Base-by-base conservation (phyloP, 2,888 invertebrate genomes). In the Synergus gifuensis region DNA sequence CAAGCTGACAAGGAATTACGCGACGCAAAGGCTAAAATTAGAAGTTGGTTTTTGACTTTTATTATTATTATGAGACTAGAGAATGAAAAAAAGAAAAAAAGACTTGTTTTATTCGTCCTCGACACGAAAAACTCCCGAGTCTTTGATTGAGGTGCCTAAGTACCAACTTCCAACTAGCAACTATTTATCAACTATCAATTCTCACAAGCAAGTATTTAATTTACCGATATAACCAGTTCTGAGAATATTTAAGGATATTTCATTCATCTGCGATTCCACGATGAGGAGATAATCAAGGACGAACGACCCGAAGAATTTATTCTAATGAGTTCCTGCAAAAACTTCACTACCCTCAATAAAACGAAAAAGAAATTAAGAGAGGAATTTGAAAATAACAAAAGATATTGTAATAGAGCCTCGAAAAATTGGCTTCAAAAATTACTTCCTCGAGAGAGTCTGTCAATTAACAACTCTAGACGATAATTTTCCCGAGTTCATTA, bases 401-500 rank as follows among this genome's bases (percentile, higher is more conserved):
- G 3, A 58, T 2, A 3, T 11, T 58, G 9, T 3, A 18, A 58
- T 5, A 36, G n/a, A n/a, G 1, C 9, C 1, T 58, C 58, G n/a
- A 58, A 58, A 58, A 4, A 62, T 62, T 62, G 1, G 5, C 28
- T 62, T 62, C 0, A n/a, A n/a, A 44, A n/a, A 66, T 40, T 66
- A 44, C 40, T 66, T 40, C 18, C 66, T 18, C 0, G 11, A 62
- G 42, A 42, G 8, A 42, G 11, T 66, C 1, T 18, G 42, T 42
- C 66, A 40, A 40, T 66, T 66, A 66, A 11, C 66, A 42, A 44
- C 40, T 66, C 42, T 1, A 66, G 11, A 5, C 40, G 66, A 18
- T 66, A 66, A 66, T 40, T 66, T 11, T n/a, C 4, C 1, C 40
- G 66, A 40, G 42, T 44, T 66, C 42, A 66, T 66, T 44, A 66